Evolutionary conservation across 2,888 invertebrate genomes (phyloP), one percentile per base, ranked within the genome.

Genomic region (Blera fallax): DNA sequence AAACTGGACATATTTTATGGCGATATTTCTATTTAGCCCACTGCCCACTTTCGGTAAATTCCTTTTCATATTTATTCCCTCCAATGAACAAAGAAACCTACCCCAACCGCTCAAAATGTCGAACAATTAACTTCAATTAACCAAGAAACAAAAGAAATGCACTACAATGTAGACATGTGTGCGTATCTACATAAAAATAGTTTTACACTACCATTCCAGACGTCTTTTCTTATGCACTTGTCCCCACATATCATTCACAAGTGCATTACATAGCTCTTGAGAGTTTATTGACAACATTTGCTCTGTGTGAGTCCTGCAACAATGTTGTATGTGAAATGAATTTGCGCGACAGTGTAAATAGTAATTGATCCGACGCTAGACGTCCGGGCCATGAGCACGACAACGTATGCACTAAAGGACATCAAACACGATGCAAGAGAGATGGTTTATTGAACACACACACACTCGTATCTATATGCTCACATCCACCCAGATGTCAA

Each of bases 41-140:
- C 3, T 37, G 37, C 37, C 37, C 24, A 24, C 24, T 24, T 24
- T 24, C 24, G 4, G 2, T 24, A 4, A 24, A 24, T 24, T 24
- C 24, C 2, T 24, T 24, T 24, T 24, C 24, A 4, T 24, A n/a
- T n/a, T n/a, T n/a, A n/a, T n/a, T n/a, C n/a, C n/a, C n/a, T n/a
- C n/a, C n/a, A n/a, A n/a, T 24, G 4, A 11, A 37, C 2, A 43
- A 16, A 16, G 7, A 48, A 11, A 3, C 3, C 21, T 10, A 48
- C 48, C 21, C 10, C 11, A 70, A 62, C n/a, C 11, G 4, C 34
- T 72, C 27, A 10, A 62, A 72, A 37, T 64, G 37, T 48, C 27
- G 58, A 43, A 48, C 70, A 77, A 77, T 82, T 77, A 70, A 70
- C 37, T 70, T 77, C 56, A 82, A 82, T 77, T 77, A 50, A 40